Conservation (phyloP, 53 echinoderm and acorn worm genomes). For the Paracentrotus lividus region DNA sequence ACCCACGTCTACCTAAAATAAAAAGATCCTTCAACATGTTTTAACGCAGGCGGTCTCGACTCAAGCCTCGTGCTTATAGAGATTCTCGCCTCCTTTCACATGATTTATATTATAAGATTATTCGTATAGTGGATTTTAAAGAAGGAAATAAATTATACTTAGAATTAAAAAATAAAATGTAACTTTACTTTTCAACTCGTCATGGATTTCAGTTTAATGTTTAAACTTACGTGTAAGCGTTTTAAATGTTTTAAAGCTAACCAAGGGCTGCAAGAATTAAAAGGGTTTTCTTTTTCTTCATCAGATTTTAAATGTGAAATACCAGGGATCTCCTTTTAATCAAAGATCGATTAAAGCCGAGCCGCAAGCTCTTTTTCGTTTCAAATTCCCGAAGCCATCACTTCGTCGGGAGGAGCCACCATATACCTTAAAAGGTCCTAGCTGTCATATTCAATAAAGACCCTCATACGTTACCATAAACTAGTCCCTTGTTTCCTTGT, state of each 20-base stretch:
- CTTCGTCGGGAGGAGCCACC: slow-evolving; percentile 3
- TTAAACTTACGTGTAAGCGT: no score
- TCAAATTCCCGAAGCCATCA: slow-evolving; percentile 25
- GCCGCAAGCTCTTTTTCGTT: slow-evolving; percentile 25
- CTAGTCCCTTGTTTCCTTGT: background rate
- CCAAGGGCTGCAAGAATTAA: background rate
- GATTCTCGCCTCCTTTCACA: no score
- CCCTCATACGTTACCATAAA: background rate
- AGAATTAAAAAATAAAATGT: no score
- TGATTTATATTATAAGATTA: no score
- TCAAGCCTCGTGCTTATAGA: no score
- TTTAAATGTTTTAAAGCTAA: background rate
- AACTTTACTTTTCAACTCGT: no score
- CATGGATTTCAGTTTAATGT: no score
- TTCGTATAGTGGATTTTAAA: no score
- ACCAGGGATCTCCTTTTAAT: slow-evolving; percentile 29
- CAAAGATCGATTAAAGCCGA: slow-evolving; percentile 26
- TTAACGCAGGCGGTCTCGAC: no score
- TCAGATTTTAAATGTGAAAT: background rate
- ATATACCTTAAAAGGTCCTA: slow-evolving; percentile 28
- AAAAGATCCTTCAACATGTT: no score
- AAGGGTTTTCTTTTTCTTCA: background rate
- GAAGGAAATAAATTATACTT: no score
- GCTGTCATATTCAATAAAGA: slow-evolving; percentile 21
- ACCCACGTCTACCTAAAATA: no score